Evolutionary conservation across 2,797 vertebrate genomes (phyloP).

Genomic region (Syndactyla subalaris): DNA sequence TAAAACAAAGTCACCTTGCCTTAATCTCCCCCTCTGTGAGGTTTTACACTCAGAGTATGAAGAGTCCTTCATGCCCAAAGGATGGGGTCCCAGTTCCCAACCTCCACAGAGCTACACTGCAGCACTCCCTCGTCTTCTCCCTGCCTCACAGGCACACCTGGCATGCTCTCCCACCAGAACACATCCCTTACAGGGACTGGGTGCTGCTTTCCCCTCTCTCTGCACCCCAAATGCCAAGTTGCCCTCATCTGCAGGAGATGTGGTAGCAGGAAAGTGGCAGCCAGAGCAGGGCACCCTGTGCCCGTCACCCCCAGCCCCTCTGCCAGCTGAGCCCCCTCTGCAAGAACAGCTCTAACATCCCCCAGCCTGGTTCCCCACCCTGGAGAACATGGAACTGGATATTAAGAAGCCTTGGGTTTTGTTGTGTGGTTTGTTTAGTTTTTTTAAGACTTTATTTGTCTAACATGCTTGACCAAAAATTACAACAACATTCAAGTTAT

Average conservation of each 20-base stretch:
- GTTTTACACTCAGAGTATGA: not conserved
- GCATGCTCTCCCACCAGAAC: not conserved
- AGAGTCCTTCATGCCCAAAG: not conserved
- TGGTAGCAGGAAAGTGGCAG: not conserved
- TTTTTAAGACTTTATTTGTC: slow-evolving; percentile 79
- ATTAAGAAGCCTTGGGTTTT: not conserved
- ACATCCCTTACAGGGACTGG: accelerated
- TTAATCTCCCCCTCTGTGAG: not conserved
- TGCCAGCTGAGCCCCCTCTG: accelerated
- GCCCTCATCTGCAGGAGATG: not conserved
- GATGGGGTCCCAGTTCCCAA: accelerated
- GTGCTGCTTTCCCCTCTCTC: not conserved
- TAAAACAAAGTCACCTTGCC: not conserved
- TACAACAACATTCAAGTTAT: slow-evolving; percentile 78
- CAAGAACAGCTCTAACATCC: accelerated
- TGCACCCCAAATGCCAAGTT: accelerated
- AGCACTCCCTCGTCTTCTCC: not conserved
- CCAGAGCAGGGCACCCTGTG: not conserved
- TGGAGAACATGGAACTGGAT: not conserved
- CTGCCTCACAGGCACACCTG: not conserved
- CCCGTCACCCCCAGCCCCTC: not conserved
- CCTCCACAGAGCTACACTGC: not conserved
- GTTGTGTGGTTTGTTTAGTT: not conserved
- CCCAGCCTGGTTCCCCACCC: not conserved
- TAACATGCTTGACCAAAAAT: slow-evolving; percentile 82